A percentile compares a stretch with the other conserved stretches of the same genome.
phyloP scores from a whole-genome alignment of 2,113 vertebrate genomes.

The Trochalopteron elliotii region DNA sequence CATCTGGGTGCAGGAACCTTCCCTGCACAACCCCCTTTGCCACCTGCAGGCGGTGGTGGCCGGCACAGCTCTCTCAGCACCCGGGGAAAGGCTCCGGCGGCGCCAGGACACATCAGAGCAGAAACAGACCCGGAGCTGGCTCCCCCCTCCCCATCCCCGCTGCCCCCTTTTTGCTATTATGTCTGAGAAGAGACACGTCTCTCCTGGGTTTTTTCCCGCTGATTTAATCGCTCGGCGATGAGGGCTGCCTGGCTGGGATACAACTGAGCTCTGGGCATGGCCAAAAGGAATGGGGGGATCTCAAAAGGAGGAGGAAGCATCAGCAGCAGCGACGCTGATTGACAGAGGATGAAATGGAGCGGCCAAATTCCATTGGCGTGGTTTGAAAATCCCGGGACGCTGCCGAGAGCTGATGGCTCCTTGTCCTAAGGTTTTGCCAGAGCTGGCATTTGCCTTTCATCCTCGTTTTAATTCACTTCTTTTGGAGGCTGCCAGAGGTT shows the following conservation, averaged over 20 bases:
- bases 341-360: conserved; percentile 53
- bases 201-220: not conserved
- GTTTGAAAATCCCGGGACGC: conserved; percentile 21
- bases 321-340: conserved; percentile 28
- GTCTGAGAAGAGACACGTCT: conserved; percentile 28
- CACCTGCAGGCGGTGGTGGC: not conserved
- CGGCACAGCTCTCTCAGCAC: not conserved
- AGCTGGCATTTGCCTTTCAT: not conserved
- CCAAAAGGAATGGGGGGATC: conserved; percentile 10
- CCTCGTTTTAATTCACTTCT: not conserved
- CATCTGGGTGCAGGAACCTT: not conserved
- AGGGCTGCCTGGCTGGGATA: conserved; percentile 63
- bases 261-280: conserved; percentile 44
- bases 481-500: not conserved
- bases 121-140: not conserved
- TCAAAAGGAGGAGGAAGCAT: conserved; percentile 30
- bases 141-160: not conserved
- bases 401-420: not conserved
- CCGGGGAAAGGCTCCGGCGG: not conserved
- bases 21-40: not conserved
- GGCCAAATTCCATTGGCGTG: conserved; percentile 41
- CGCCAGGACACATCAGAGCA: conserved; percentile 11
- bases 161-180: not conserved
- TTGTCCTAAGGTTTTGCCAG: conserved; percentile 48
- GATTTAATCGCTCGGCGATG: conserved; percentile 34